These are phyloP conservation scores for Pangasius mekongensis DNA, from an alignment of 2,797 vertebrate species.

Conservation along the genomic window DNA sequence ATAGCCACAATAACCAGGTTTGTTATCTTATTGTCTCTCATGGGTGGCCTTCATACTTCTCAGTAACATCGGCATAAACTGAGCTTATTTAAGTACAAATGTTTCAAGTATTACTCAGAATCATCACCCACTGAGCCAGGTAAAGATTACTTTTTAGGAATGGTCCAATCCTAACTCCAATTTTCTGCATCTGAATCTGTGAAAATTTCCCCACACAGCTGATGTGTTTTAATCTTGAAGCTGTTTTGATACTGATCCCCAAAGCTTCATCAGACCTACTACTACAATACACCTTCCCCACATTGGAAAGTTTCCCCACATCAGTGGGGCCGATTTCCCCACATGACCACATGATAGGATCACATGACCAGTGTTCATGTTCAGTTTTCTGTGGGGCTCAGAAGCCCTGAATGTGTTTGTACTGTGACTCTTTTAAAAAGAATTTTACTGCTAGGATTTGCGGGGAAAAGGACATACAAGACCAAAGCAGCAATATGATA, in stretches of 20 bases:
- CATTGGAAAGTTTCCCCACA: neutral
- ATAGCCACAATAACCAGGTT: neutral
- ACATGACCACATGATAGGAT: conserved; percentile 40
- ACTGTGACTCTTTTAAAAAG: conserved; percentile 63
- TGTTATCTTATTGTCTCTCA: neutral
- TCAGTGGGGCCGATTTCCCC: too few relatives aligned
- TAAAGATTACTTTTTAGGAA: neutral
- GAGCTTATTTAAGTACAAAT: neutral
- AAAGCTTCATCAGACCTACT: neutral
- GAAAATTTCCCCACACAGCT: neutral
- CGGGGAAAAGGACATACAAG: conserved; percentile 19
- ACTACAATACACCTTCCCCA: neutral
- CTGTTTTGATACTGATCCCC: neutral
- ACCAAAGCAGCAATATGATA: conserved; percentile 63
- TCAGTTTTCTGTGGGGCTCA: conserved; percentile 34
- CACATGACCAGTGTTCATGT: conserved; percentile 60
- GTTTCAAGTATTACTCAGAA: neutral
- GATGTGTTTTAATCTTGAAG: neutral
- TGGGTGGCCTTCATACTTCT: neutral
- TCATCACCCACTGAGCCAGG: neutral
- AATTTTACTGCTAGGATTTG: neutral
- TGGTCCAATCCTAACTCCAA: neutral
- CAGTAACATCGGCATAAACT: neutral
- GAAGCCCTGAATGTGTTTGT: conserved; percentile 69
- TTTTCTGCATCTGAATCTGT: neutral